These are phyloP conservation scores for Epinotia brunnichana DNA, from an alignment of 2,888 invertebrate species.

Conservation along the genomic window DNA sequence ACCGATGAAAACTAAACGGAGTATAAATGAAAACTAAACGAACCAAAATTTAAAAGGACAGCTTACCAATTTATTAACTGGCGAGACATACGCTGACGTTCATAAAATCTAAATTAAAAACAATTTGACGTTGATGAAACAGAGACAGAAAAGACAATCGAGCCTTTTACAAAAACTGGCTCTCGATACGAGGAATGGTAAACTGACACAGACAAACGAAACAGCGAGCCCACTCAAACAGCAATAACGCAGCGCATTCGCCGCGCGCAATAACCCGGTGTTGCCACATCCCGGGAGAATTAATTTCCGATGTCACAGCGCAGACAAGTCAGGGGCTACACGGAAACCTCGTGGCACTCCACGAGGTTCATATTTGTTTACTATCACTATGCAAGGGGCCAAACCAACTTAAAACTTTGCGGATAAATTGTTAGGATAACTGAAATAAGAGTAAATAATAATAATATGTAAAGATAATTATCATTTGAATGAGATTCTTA, in stretches of 20 bases:
- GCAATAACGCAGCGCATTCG: conserved; percentile 39
- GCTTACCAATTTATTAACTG: background rate
- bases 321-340: background rate
- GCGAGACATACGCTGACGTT: too few species aligned
- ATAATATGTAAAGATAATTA: too few species aligned
- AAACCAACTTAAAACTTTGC: too few species aligned
- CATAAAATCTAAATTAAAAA: background rate
- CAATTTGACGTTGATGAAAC: background rate
- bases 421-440: too few species aligned
- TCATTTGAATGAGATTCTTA: too few species aligned
- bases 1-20: too few species aligned
- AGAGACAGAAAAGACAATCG: background rate
- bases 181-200: conserved; percentile 12
- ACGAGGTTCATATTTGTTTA: too few species aligned
- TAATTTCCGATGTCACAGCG: conserved; percentile 64
- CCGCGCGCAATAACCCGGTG: conserved; percentile 41
- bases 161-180: background rate
- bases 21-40: too few species aligned
- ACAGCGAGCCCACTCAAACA: conserved; percentile 33
- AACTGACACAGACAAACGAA: conserved; percentile 20
- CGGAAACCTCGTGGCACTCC: background rate
- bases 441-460: too few species aligned
- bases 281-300: conserved; percentile 60
- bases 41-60: background rate
- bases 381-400: too few species aligned